Evolutionary conservation across 2,113 vertebrate species (phyloP).

Genomic region (Anoura caudifer): DNA sequence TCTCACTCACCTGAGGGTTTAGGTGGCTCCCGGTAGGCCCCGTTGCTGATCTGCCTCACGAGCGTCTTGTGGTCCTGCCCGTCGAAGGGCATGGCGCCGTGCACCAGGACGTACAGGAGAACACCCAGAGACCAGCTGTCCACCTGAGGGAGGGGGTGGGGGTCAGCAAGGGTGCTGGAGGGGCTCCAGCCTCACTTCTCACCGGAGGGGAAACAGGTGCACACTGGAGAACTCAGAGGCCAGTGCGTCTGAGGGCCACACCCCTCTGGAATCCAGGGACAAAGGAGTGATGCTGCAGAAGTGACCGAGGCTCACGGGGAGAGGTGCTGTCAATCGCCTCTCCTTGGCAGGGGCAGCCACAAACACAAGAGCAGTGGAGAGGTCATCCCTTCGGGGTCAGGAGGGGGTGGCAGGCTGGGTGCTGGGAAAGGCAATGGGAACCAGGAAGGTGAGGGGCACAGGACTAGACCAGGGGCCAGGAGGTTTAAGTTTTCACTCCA

Average conservation of each 20-base stretch:
- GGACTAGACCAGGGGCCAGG: background rate
- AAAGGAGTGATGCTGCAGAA: background rate
- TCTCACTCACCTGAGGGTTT: slow-evolving; percentile 88
- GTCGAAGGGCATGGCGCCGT: slow-evolving; percentile 96
- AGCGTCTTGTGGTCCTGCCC: slow-evolving; percentile 91
- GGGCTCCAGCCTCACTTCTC: background rate
- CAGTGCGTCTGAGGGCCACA: background rate
- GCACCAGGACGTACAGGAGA: slow-evolving; percentile 94
- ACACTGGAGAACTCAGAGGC: background rate
- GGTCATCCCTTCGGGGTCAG: background rate
- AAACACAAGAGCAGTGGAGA: background rate
- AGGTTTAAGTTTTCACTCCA: background rate
- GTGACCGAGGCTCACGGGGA: background rate
- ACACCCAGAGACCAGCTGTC: slow-evolving; percentile 98
- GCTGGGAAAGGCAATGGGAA: background rate
- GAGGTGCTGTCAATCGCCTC: background rate
- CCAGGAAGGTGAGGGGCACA: background rate
- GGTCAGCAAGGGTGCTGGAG: background rate
- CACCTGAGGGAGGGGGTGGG: slow-evolving; percentile 81
- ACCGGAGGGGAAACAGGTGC: background rate
- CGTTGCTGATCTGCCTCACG: slow-evolving; percentile 93
- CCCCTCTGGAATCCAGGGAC: background rate
- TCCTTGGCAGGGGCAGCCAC: background rate
- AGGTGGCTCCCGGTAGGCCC: slow-evolving; percentile 90
- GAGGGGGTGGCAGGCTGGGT: background rate